A percentile compares a stretch with the other conserved stretches of the same genome.
Conservation (phyloP, 2,888 invertebrate species). For the Apomyelois bistriatella region DNA sequence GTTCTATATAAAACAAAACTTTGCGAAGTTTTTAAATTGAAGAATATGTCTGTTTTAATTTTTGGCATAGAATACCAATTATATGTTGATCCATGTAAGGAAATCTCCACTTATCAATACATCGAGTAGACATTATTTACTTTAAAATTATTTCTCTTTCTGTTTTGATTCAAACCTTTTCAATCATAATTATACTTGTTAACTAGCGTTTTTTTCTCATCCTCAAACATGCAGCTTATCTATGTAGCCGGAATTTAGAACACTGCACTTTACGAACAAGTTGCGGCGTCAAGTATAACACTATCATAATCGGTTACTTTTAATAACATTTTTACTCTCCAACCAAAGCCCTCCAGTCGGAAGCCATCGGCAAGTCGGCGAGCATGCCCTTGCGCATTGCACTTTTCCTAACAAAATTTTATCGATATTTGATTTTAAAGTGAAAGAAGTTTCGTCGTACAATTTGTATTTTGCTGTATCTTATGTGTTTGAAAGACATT, state of each 20-base stretch:
- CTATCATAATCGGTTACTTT: constrained; percentile 46
- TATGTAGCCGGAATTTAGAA: not conserved
- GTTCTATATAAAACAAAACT: too few species aligned
- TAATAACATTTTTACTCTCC: constrained; percentile 63
- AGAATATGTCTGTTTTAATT: too few species aligned
- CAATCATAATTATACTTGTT: not conserved
- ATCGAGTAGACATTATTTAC: too few species aligned
- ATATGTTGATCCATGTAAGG: too few species aligned
- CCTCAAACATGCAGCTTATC: not conserved
- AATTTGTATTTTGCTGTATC: too few species aligned
- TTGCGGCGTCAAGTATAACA: constrained; percentile 21
- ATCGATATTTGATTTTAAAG: not conserved
- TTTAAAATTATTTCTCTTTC: too few species aligned
- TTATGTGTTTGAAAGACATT: too few species aligned
- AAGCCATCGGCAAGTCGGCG: not conserved
- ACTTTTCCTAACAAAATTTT: not conserved
- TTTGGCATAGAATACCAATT: too few species aligned
- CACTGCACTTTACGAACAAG: not conserved
- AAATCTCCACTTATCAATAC: too few species aligned
- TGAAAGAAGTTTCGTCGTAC: too few species aligned
- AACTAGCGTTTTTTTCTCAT: not conserved
- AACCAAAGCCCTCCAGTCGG: constrained; percentile 18
- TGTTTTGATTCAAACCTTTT: too few species aligned
- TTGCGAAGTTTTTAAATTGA: too few species aligned
- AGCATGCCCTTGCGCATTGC: constrained; percentile 2